These are phyloP conservation scores for Chlorospingus semifuscus DNA, from an alignment of 2,797 vertebrate species.

Conservation along the genomic window DNA sequence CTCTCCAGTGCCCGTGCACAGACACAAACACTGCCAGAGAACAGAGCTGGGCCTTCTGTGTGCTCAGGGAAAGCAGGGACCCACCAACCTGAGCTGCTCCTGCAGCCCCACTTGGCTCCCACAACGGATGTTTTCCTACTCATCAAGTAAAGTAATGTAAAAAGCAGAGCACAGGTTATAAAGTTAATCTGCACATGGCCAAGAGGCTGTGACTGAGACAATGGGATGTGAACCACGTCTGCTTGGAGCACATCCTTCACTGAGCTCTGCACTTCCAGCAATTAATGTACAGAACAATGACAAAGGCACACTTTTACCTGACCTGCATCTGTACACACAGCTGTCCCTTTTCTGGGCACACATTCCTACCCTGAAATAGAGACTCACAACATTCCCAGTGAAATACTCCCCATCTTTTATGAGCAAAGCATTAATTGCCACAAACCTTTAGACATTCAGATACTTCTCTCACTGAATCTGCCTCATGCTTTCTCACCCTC, in stretches of 20 bases:
- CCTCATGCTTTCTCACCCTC: not conserved
- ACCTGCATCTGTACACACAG: not conserved
- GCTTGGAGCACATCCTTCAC: constrained; percentile 39
- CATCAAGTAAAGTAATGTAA: not conserved
- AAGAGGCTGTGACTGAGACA: constrained; percentile 27
- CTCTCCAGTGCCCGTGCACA: not conserved
- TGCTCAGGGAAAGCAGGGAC: not conserved
- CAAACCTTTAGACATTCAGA: not conserved
- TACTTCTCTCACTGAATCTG: not conserved
- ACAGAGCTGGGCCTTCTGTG: not conserved
- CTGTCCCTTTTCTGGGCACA: not conserved
- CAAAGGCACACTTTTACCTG: not conserved
- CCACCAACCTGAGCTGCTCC: not conserved
- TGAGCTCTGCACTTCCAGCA: constrained; percentile 34
- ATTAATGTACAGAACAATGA: constrained; percentile 49
- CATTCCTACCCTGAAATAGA: not conserved
- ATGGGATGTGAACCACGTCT: not conserved
- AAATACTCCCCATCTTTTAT: not conserved
- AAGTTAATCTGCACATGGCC: constrained; percentile 12
- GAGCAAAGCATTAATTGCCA: not conserved
- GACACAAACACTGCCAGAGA: not conserved
- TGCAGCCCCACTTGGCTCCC: not conserved
- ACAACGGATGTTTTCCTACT: constrained; percentile 7
- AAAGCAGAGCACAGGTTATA: constrained; percentile 54
- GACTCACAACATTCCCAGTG: not conserved